Base-by-base conservation (phyloP, 2,113 vertebrate species). In the Meriones unguiculatus region DNA sequence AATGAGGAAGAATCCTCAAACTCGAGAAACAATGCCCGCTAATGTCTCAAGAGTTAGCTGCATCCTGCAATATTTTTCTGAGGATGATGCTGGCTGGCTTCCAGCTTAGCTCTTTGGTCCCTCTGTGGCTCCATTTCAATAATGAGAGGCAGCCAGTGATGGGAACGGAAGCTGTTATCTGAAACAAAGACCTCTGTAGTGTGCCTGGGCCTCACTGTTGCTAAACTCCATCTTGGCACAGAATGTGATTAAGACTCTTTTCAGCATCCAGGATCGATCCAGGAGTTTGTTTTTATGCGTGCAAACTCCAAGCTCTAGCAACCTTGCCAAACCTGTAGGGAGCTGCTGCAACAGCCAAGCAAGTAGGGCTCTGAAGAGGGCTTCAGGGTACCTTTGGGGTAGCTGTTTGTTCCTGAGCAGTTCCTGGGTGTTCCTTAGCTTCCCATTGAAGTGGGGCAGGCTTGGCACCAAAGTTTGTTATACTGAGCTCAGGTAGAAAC, bases 171-270 rank as follows among this genome's bases (percentile, higher is more conserved):
- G 57, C 92, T 54, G 32, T 65, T 93, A 59, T 95, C 70, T 20
- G 30, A 85, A 92, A 82, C 78, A 81, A 82, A 91, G 89, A 35
- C 72, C 90, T 62, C 41, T 89, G 77, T 80, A 85, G 54, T 54
- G 30, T 69, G 69, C 41, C 59, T 82, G 2, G 64, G 82, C 12
- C 87, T 92, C 72, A 24, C 41, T 59, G 32, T 93, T 80, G 86
- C 89, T 90, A n/a, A 73, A 87, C 84, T 95, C 50, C 41, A 32
- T 93, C 89, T 97, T 82, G 92, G 77, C 96, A 28, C 13, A 46
- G 81, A 82, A 54, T 93, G 96, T 82, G 90, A 87, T 95, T 91
- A 87, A 89, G 84, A 77, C 64, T 89, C 81, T 50, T 64, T 78
- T 90, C 87, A 91, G 22, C 85, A 59, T 96, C 90, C 70, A 73